phyloP scores from a whole-genome alignment of 2,797 vertebrate species.

The Chromis chromis region DNA sequence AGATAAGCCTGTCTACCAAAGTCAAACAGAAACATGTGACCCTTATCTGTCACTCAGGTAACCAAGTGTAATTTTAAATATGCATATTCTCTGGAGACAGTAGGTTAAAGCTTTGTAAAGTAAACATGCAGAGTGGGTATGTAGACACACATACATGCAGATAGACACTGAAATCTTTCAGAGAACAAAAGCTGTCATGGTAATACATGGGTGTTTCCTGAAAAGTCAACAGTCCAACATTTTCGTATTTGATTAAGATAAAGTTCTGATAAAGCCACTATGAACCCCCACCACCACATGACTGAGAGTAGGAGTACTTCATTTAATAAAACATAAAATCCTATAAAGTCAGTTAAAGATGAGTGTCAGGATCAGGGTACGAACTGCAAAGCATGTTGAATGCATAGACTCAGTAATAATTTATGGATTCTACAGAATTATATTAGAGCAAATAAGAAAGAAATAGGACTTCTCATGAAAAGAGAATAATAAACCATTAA shows the following conservation, averaged over 20 bases:
- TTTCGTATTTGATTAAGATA: slow-evolving; percentile 43
- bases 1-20: slow-evolving; percentile 4
- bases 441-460: background rate
- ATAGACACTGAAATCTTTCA: background rate
- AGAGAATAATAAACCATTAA: too few species aligned
- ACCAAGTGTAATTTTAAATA: background rate
- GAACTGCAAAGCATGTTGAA: background rate
- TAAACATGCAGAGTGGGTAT: slow-evolving; percentile 4
- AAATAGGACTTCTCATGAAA: too few species aligned
- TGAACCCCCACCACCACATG: background rate
- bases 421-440: too few species aligned
- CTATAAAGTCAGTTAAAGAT: background rate
- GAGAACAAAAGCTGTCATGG: slow-evolving; percentile 31
- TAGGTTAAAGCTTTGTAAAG: slow-evolving; percentile 6
- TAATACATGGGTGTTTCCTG: slow-evolving; percentile 42
- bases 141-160: background rate
- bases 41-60: slow-evolving; percentile 35
- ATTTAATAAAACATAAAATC: background rate
- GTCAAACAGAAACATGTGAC: slow-evolving; percentile 36
- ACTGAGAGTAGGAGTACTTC: background rate
- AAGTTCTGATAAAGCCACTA: background rate
- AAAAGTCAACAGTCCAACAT: background rate
- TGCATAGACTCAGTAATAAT: background rate
- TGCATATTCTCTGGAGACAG: background rate
- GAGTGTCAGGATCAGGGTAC: background rate